A percentile compares a stretch with the other conserved stretches of the same genome.
These are phyloP conservation scores for Drosophila bocqueti DNA, from an alignment of 1,140 invertebrate genomes.

Conservation along the genomic window DNA sequence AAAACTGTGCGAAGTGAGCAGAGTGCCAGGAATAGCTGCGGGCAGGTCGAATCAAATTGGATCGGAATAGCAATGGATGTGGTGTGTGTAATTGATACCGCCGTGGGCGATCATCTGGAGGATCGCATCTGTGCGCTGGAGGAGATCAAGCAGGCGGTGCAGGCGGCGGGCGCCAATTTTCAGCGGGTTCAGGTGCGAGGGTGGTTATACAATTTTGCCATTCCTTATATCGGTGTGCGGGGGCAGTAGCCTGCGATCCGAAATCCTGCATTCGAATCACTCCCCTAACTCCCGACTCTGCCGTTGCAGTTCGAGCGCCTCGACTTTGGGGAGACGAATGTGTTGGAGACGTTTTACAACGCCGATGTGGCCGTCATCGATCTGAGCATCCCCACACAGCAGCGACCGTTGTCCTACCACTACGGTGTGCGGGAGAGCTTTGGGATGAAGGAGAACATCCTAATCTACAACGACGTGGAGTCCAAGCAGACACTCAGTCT, in stretches of 20 bases:
- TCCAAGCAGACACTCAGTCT: slow-evolving; percentile 93
- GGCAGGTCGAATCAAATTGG: slow-evolving; percentile 14
- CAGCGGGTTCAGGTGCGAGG: slow-evolving; percentile 91
- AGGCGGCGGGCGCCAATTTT: slow-evolving; percentile 91
- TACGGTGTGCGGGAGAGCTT: slow-evolving; percentile 99
- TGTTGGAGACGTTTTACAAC: slow-evolving; percentile 96
- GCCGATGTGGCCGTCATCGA: slow-evolving; percentile 99
- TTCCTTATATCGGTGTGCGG: slow-evolving; percentile 20
- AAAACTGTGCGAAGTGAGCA: slow-evolving; percentile 31
- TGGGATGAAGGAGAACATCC: slow-evolving; percentile 99
- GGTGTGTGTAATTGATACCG: slow-evolving; percentile 94
- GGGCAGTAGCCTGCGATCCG: background rate
- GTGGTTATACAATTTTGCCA: slow-evolving; percentile 48
- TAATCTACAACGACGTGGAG: slow-evolving; percentile 96
- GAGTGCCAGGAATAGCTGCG: slow-evolving; percentile 64
- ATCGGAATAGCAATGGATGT: slow-evolving; percentile 91
- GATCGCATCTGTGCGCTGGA: slow-evolving; percentile 93
- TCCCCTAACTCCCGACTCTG: background rate
- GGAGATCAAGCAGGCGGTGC: slow-evolving; percentile 93
- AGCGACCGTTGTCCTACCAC: slow-evolving; percentile 97
- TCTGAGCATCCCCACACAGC: slow-evolving; percentile 95
- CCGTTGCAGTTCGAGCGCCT: slow-evolving; percentile 91
- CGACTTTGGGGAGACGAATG: slow-evolving; percentile 94
- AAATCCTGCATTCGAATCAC: slow-evolving; percentile 3
- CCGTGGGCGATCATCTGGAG: slow-evolving; percentile 89